Percentiles rank a stretch among this genome's conserved stretches.
Conservation (phyloP, 2,113 vertebrate genomes). For the Felis chaus region DNA sequence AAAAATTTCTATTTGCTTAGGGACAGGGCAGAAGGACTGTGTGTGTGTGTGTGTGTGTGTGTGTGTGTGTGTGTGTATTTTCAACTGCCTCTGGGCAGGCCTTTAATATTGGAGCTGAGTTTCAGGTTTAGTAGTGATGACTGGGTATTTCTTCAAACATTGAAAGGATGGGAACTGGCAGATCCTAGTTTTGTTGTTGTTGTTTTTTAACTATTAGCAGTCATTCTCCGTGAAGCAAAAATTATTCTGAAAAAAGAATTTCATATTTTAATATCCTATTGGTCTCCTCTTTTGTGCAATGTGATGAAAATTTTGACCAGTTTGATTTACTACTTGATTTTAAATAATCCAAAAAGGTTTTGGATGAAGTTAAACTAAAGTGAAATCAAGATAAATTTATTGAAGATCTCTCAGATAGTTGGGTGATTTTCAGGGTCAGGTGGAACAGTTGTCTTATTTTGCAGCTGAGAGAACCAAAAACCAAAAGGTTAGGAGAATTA, state of each 20-base stretch:
- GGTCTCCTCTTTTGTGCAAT: background rate
- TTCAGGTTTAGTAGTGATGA: background rate
- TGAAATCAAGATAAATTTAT: background rate
- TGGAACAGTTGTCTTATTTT: background rate
- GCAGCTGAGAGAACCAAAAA: background rate
- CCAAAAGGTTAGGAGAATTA: background rate
- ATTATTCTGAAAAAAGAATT: background rate
- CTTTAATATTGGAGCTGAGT: background rate
- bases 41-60: background rate
- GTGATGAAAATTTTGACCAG: background rate
- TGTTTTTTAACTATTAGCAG: background rate
- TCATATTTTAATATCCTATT: background rate
- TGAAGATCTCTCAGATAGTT: background rate
- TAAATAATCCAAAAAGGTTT: background rate
- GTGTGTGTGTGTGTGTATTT: background rate
- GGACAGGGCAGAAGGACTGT: background rate
- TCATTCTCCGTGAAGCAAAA: background rate
- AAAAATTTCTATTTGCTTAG: conserved; percentile 21
- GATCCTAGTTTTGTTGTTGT: background rate
- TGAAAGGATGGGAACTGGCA: background rate
- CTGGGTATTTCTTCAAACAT: background rate
- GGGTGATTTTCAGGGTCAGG: background rate
- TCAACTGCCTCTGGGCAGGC: background rate
- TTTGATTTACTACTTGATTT: conserved; percentile 2
- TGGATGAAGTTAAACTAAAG: background rate